Conservation (phyloP, 2,797 vertebrate genomes). For the Scolopax bukidnonensis region DNA sequence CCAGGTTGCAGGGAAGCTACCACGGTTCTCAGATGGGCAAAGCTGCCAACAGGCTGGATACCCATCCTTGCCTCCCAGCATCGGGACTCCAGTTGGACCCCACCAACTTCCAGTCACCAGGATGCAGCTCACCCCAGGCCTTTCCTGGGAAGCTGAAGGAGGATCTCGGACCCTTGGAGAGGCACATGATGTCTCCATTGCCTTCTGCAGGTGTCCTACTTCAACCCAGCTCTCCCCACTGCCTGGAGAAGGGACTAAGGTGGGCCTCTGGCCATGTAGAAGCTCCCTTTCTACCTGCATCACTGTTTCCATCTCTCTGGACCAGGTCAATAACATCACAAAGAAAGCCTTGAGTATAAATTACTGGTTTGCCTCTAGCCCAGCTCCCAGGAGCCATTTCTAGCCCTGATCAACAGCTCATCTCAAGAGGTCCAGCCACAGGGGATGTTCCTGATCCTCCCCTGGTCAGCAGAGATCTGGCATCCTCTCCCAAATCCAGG, state of each 20-base stretch:
- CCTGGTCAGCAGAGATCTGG: not conserved
- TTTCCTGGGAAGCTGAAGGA: not conserved
- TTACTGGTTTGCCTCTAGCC: not conserved
- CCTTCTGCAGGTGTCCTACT: not conserved
- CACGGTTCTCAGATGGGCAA: not conserved
- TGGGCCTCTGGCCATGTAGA: not conserved
- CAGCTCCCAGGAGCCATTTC: not conserved
- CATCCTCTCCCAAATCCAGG: not conserved
- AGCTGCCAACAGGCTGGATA: fast-evolving
- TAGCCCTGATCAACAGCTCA: not conserved
- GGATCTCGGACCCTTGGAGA: not conserved
- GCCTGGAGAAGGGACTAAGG: not conserved
- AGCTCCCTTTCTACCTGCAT: not conserved
- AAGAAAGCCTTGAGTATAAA: fast-evolving
- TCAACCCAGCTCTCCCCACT: not conserved
- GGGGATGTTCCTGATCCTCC: not conserved
- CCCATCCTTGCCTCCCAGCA: not conserved
- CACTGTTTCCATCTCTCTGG: not conserved
- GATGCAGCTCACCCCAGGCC: not conserved
- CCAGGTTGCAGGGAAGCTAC: not conserved
- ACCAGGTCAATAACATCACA: not conserved
- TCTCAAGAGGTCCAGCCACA: not conserved
- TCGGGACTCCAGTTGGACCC: not conserved
- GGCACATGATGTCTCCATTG: not conserved
- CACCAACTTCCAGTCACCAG: not conserved